Base-by-base conservation (phyloP, 1,140 invertebrate species). In the Sycophila sp. region DNA sequence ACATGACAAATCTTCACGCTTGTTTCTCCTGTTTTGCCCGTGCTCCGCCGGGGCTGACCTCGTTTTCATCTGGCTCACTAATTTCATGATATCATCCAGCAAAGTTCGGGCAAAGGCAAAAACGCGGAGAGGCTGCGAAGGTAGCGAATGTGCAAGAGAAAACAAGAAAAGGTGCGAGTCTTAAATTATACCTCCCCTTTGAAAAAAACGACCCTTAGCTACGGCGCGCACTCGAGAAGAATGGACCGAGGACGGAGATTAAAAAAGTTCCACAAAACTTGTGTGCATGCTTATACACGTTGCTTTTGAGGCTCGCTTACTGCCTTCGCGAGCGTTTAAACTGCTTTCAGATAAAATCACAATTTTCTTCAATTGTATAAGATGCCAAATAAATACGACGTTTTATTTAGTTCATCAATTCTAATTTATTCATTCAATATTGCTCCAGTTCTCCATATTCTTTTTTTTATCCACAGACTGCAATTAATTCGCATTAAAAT, bases 221-320 rank as follows among this genome's bases (percentile, higher is more conserved):
- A 8, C 26, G 49, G 49, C 49, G 24, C 28, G 19, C 10, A 26
- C 47, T 49, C 15, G 22, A 6, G 40, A 62, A 47, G 59, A 45
- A 47, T 32, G 26, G 59, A 66, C 64, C 53, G 38, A 24, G 47
- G 47, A 53, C 47, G 45, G 51, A 56, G 64, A 66, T 66, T 66
- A 66, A 66, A 56, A 66, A 66, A 66, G 34, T 66, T 62, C 28
- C 59, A 10, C 13, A n/a, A 32, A 62, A 62, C 26, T 45, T 47
- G 38, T 40, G 24, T 15, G 42, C 8, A 34, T 32, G 28, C 38
- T 60, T 60, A 45, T 60, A 60, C 24, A 40, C 22, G 38, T 45
- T 42, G 28, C 40, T 62, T 47, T 45, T 62, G 60, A 64, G 34
- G 49, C 45, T 38, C 38, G 32, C 32, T 8, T 36, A 10, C 8